Base-by-base conservation (phyloP, 35 echinoderm and acorn worm genomes). In the Eucidaris tribuloides region DNA sequence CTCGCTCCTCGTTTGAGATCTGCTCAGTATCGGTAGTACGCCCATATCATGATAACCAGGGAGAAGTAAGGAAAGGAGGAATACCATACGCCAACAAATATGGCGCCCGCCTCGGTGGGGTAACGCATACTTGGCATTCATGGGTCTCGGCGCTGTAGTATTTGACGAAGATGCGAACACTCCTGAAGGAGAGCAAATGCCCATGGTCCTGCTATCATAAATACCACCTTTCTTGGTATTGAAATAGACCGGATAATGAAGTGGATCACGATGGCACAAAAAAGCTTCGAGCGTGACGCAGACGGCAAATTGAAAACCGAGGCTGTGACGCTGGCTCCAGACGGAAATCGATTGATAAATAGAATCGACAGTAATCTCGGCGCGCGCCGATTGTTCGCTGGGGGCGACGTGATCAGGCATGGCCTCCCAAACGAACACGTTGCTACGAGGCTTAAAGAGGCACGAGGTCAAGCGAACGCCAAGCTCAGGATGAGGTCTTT, bases 401-500 rank as follows among this genome's bases (percentile, higher is more conserved):
- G 90, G 24, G 83, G 46, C 28, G 38, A 18, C 30, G 42, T 32
- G 22, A 83, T 25, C 1, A 91, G n/a, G 44, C 19, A 20, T 20
- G 7, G 82, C 86, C 45, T 97, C 94, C 18, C 88, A 35, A 6
- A 87, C 71, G 87, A 97, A 97, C 15, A 97, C 94, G 65, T 97
- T 97, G 77, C 56, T 17, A 99, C 79, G 4, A 99, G 30, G 29
- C 84, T 64, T 43, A 99, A 30, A 20, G 89, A 92, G 3, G 96
- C 87, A 32, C 77, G 19, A 14, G 93, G 62, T 50, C 93, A 90
- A 4, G 96, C 96, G 0, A 90, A 56, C 14, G 96, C 96, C 15
- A 99, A 54, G 57, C 90, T 99, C 79, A 99, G 42, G 28, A 99
- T 90, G 39, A 99, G 71, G 56, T 99, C 89, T 99, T 99, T 3